Evolutionary conservation across 2,113 vertebrate species (phyloP), one percentile per base, ranked within the genome.

Genomic region (Physeter macrocephalus): DNA sequence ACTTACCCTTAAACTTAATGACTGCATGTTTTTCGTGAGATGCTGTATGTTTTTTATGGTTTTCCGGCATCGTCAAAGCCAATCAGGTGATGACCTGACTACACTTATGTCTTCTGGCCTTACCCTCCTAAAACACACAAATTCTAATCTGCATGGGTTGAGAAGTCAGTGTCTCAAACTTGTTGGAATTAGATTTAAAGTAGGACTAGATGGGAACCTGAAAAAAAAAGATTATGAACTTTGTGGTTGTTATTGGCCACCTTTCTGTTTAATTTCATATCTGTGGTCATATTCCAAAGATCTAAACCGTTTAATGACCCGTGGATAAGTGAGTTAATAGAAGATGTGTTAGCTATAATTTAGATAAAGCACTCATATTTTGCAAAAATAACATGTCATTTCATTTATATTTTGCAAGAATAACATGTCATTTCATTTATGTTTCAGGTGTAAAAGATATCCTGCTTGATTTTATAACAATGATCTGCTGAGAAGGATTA

Each of bases 381-480:
- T 88, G 23, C 23, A 86, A 94, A 95, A 93, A 31, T 52, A 52
- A 52, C 15, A 52, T 36, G 74, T 93, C 12, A 61, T 81, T 93
- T 77, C 11, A 64, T 69, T 88, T 64, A 39, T 49, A 64, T 90
- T 94, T 94, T 90, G 23, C 21, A 86, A 93, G 93, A 93, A n/a
- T 3, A 25, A 59, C 21, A 46, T 36, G 74, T 93, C 13, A 54
- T 81, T 93, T 77, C 11, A 64, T 69, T 88, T 64, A 59, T 54
- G 12, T 81, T 95, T 88, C 39, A 57, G 66, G 57, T 87, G 2
- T 74, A 59, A 94, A 88, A 66, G 62, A 64, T 82, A 96, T 3
- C 11, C 59, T 49, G 25, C 82, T 94, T 91, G 59, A 93, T 92
- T 94, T 97, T 84, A 82, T 36, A 66, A 66, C 66, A 95, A 67